These are phyloP conservation scores for Formica selysi DNA, from an alignment of 1,140 invertebrate species.

Conservation along the genomic window DNA sequence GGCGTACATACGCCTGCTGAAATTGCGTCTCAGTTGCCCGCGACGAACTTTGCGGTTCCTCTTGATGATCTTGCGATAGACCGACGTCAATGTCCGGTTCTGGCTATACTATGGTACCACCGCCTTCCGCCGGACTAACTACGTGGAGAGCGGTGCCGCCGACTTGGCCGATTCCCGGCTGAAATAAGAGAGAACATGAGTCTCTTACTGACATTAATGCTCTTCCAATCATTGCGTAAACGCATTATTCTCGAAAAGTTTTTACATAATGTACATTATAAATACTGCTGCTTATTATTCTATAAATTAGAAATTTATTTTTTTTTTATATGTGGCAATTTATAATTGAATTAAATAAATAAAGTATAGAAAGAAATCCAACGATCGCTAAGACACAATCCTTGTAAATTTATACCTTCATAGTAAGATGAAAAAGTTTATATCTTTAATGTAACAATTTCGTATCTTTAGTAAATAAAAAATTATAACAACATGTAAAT, in stretches of 20 bases:
- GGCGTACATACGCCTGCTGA: slow-evolving; percentile 63
- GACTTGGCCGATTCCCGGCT: slow-evolving; percentile 80
- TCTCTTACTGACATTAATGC: slow-evolving; percentile 34
- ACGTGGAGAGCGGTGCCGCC: slow-evolving; percentile 78
- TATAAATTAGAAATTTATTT: background rate
- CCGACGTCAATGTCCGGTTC: slow-evolving; percentile 61
- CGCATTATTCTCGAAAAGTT: slow-evolving; percentile 18
- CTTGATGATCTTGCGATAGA: slow-evolving; percentile 50
- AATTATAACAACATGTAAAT: background rate
- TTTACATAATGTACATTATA: no score
- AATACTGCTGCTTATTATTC: background rate
- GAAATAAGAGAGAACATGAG: slow-evolving; percentile 66
- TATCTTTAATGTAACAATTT: background rate
- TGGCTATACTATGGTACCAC: slow-evolving; percentile 83
- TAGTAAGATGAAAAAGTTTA: background rate
- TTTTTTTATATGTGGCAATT: background rate
- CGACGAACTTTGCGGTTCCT: slow-evolving; percentile 61
- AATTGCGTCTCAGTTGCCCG: slow-evolving; percentile 66
- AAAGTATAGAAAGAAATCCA: background rate
- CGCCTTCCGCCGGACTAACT: slow-evolving; percentile 80
- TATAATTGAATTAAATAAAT: background rate
- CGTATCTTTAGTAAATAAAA: background rate
- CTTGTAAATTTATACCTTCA: background rate
- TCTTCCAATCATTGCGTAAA: slow-evolving; percentile 4
- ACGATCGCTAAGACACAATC: background rate